These are phyloP conservation scores for Anomalospiza imberbis DNA, from an alignment of 2,797 vertebrate genomes.

Conservation along the genomic window DNA sequence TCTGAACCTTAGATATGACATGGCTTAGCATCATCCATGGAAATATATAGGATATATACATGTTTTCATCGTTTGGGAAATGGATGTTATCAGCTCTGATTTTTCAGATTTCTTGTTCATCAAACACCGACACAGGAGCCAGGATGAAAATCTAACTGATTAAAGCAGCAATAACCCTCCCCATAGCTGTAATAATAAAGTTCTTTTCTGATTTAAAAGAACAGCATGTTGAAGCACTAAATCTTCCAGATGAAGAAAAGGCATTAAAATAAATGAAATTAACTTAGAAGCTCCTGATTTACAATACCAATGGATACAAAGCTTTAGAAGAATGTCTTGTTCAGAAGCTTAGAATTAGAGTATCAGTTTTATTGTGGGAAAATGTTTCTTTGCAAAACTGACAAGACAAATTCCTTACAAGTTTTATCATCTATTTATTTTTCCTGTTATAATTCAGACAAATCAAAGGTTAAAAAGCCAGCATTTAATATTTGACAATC, in stretches of 20 bases:
- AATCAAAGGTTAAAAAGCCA: background rate
- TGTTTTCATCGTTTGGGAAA: background rate
- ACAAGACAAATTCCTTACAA: constrained; percentile 2
- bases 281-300: background rate
- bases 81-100: background rate
- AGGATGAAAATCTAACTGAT: background rate
- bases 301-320: background rate
- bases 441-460: background rate
- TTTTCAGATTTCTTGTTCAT: background rate
- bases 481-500: background rate
- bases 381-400: background rate
- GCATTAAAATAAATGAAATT: background rate
- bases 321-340: background rate
- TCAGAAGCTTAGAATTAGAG: background rate
- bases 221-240: background rate
- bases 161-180: background rate
- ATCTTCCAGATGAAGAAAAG: background rate
- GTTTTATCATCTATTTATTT: constrained; percentile 6
- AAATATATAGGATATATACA: background rate
- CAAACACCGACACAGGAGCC: background rate
- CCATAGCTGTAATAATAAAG: background rate
- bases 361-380: background rate
- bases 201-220: background rate
- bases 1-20: background rate
- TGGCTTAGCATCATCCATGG: background rate